These are phyloP conservation scores for Clistopyga incitator DNA, from an alignment of 2,888 invertebrate genomes.

Conservation along the genomic window DNA sequence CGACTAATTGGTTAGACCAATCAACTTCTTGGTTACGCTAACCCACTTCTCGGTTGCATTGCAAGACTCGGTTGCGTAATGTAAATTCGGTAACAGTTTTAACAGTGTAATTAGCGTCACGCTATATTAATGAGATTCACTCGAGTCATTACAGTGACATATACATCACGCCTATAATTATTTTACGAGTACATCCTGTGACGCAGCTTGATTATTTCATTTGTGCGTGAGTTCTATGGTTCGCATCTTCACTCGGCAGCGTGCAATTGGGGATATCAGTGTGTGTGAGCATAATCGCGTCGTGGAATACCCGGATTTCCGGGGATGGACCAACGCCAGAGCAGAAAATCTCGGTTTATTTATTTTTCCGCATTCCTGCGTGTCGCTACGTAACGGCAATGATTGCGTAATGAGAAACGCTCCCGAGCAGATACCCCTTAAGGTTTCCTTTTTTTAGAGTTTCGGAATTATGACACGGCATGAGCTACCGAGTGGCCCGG, in stretches of 20 bases:
- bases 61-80: too few species aligned
- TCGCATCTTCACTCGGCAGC: background rate
- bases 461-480: background rate
- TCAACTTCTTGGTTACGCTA: too few species aligned
- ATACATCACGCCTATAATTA: slow-evolving; percentile 9
- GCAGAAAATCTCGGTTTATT: slow-evolving; percentile 48
- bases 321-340: slow-evolving; percentile 34
- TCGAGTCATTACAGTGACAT: slow-evolving; percentile 2
- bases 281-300: slow-evolving; percentile 17
- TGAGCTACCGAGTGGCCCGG: too few species aligned
- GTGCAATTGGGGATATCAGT: background rate
- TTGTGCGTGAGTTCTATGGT: slow-evolving; percentile 5
- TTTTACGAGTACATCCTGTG: slow-evolving; percentile 9
- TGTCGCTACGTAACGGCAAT: slow-evolving; percentile 4
- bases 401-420: slow-evolving; percentile 21
- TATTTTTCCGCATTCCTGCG: slow-evolving; percentile 41
- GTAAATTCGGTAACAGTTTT: too few species aligned
- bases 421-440: background rate
- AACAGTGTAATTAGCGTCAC: background rate
- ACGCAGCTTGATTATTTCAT: slow-evolving; percentile 30
- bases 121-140: slow-evolving; percentile 6
- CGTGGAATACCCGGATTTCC: slow-evolving; percentile 41
- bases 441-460: background rate
- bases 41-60: too few species aligned
- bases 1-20: too few species aligned